Evolutionary conservation across 2,113 vertebrate genomes (phyloP), one percentile per base, ranked within the genome.

Genomic region (Ovibos moschatus): DNA sequence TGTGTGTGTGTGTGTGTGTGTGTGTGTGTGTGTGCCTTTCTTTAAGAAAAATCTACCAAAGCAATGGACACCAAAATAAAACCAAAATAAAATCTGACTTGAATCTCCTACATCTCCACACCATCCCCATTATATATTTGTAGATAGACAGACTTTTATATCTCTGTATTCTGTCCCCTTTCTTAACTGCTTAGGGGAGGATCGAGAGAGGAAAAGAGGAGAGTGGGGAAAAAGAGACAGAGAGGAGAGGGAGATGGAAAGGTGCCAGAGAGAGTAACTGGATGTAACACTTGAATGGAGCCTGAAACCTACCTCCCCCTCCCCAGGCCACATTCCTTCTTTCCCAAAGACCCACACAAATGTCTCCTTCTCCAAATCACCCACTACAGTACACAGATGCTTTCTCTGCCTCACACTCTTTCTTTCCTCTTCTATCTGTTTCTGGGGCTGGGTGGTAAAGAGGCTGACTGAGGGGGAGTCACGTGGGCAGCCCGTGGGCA

Each of bases 401-500:
- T 85, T 74, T 85, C 92, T 45, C 67, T 16, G 50, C 87, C 40
- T 57, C 86, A 15, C 89, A 28, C 88, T 6, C 53, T 8, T 47
- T 11, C 58, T 53, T 30, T 47, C 89, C 64, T 89, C 91, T 71
- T 67, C 93, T 50, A 95, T 94, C 95, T 30, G 86, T 91, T 97
- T 84, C 81, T 74, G 95, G 96, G 97, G 67, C 94, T 91, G 97
- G 95, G 96, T 95, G 97, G 94, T 90, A 82, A 95, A 89, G 95
- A 97, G 96, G 86, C 97, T 97, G 96, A 96, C 90, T 96, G 98
- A 86, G 96, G 88, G 97, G 93, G 96, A 89, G 98, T 99, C 99
- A 99, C 98, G 98, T 98, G 99, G 98, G 95, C 97, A 97, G 98
- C 98, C 98, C 98, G 97, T 98, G 99, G 99, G 98, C 98, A 83